Evolutionary conservation across 2,797 vertebrate species (phyloP).

Genomic region (Jordanella pulchra): DNA sequence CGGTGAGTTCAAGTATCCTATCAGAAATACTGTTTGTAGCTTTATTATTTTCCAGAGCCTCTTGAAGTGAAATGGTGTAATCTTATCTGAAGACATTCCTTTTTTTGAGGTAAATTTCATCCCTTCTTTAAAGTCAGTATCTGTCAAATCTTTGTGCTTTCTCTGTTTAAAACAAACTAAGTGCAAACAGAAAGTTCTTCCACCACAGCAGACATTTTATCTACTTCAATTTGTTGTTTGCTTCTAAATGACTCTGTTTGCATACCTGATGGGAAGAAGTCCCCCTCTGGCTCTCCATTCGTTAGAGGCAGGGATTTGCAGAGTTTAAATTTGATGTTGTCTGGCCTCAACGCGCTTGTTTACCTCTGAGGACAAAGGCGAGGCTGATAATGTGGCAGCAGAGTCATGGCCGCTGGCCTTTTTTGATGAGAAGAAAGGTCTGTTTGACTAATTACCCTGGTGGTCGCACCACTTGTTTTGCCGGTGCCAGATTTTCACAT

Average conservation of each 20-base stretch:
- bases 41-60: conserved; percentile 38
- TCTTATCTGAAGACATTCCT: not conserved
- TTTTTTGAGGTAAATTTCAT: conserved; percentile 5
- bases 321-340: conserved; percentile 69
- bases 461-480: conserved; percentile 63
- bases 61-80: conserved; percentile 15
- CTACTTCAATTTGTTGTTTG: conserved; percentile 53
- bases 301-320: conserved; percentile 52
- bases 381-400: conserved; percentile 67
- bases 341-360: conserved; percentile 65
- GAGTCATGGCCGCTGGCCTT: conserved; percentile 66
- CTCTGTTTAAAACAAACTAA: conserved; percentile 23
- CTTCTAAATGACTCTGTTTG: conserved; percentile 33
- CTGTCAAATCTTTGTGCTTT: conserved; percentile 5
- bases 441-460: conserved; percentile 75
- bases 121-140: conserved; percentile 19
- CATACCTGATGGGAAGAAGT: conserved; percentile 51
- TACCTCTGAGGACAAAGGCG: conserved; percentile 68
- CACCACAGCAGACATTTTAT: conserved; percentile 39
- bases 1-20: conserved; percentile 52
- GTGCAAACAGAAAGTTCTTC: conserved; percentile 18
- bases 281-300: conserved; percentile 53
- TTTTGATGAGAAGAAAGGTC: conserved; percentile 73
- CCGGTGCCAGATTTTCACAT: conserved; percentile 46
- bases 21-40: conserved; percentile 63